Conservation (phyloP, 2,113 vertebrate species). For the Collichthys lucidus region DNA sequence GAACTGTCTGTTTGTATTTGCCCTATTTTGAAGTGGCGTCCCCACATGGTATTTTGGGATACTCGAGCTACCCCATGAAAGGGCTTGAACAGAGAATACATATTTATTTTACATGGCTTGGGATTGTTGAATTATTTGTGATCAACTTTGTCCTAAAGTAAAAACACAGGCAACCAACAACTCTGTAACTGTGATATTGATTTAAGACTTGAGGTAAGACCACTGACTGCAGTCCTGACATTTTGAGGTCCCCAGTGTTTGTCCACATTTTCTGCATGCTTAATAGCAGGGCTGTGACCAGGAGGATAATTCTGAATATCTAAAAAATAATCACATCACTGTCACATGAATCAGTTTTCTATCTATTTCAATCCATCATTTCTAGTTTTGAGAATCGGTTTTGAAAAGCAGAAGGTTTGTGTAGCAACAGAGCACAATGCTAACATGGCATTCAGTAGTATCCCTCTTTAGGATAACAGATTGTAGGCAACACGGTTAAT, state of each 20-base stretch:
- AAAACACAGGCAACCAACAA: no score
- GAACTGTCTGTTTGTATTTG: background rate
- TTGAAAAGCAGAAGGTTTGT: background rate
- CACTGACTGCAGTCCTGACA: background rate
- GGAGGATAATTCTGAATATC: background rate
- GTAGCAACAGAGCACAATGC: background rate
- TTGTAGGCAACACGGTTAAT: constrained; percentile 25
- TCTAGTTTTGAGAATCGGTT: background rate
- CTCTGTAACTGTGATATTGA: constrained; percentile 10
- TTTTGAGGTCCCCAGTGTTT: background rate
- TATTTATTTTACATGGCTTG: background rate
- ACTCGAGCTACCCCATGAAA: background rate
- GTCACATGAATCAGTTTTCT: background rate
- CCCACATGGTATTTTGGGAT: background rate
- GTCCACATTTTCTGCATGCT: background rate
- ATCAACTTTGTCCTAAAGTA: background rate
- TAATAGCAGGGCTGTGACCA: background rate
- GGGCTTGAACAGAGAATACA: no score
- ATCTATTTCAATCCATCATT: background rate
- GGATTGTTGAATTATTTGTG: constrained; percentile 2
- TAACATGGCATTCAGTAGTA: background rate
- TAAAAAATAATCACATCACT: background rate
- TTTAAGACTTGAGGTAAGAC: background rate
- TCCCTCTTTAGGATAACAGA: constrained; percentile 23
- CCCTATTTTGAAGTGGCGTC: background rate